Evolutionary conservation across 1,140 invertebrate species (phyloP).

Genomic region (Chymomyza costata): DNA sequence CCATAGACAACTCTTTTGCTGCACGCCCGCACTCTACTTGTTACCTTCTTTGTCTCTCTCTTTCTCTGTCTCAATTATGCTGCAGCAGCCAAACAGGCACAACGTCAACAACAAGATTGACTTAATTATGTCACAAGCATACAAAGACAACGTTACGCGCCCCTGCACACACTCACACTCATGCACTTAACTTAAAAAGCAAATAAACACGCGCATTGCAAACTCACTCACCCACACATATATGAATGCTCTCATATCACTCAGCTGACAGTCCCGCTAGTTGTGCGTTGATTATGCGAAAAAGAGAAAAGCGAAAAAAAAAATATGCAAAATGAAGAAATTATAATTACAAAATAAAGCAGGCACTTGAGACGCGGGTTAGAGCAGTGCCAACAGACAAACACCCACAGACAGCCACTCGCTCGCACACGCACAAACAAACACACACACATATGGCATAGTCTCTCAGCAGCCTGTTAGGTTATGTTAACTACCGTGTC

Average conservation of each 20-base stretch:
- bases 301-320: constrained; percentile 3
- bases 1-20: constrained; percentile 30
- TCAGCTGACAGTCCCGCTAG: constrained; percentile 16
- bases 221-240: constrained; percentile 12
- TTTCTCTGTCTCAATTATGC: constrained; percentile 64
- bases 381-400: constrained; percentile 10
- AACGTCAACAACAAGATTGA: constrained; percentile 63
- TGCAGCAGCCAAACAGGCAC: constrained; percentile 10
- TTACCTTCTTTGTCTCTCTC: constrained; percentile 26
- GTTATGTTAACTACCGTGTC: no score
- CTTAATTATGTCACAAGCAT: constrained; percentile 64
- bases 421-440: no score
- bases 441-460: no score
- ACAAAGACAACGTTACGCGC: constrained; percentile 8
- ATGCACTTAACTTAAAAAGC: constrained; percentile 33
- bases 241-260: no score
- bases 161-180: constrained; percentile 9
- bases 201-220: constrained; percentile 56
- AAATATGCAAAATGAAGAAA: constrained; percentile 25
- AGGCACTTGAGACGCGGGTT: constrained; percentile 56
- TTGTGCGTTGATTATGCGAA: constrained; percentile 50
- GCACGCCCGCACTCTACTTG: constrained; percentile 14
- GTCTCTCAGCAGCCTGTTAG: no score
- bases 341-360: constrained; percentile 70
- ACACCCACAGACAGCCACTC: constrained; percentile 26